Conservation (phyloP, 2,797 vertebrate species). For the Ambastaia sidthimunki region DNA sequence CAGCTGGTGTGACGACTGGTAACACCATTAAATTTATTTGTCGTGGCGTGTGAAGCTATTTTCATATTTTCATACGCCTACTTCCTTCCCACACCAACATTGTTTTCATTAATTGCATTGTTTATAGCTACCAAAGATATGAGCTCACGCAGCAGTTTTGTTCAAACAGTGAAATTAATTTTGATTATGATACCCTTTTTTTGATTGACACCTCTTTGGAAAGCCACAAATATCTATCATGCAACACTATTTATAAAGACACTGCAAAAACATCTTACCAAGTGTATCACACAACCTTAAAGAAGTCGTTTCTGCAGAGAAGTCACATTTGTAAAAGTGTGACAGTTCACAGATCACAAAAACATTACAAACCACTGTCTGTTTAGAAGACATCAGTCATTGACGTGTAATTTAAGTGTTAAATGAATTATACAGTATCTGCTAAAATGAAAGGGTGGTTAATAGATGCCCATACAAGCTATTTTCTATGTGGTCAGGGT, state of each 20-base stretch:
- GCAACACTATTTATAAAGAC: constrained; percentile 3
- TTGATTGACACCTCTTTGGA: background rate
- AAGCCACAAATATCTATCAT: background rate
- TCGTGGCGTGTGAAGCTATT: background rate
- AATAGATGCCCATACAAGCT: background rate
- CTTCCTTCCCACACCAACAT: background rate
- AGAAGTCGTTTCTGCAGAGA: background rate
- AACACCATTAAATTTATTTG: too few relatives aligned
- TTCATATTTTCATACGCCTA: background rate
- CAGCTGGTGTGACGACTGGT: too few relatives aligned
- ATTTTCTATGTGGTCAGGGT: background rate
- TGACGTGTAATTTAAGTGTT: background rate
- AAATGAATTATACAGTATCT: background rate
- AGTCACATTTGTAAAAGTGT: background rate
- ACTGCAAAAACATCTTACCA: background rate
- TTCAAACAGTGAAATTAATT: background rate
- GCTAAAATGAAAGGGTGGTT: background rate
- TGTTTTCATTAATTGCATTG: background rate
- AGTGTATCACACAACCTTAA: background rate
- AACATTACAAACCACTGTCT: background rate
- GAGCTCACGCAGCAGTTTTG: background rate
- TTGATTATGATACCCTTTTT: background rate
- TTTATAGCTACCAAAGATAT: background rate
- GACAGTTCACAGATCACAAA: background rate
- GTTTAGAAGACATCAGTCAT: background rate